Evolutionary conservation across 2,113 vertebrate genomes (phyloP).

Genomic region (Panurus biarmicus): DNA sequence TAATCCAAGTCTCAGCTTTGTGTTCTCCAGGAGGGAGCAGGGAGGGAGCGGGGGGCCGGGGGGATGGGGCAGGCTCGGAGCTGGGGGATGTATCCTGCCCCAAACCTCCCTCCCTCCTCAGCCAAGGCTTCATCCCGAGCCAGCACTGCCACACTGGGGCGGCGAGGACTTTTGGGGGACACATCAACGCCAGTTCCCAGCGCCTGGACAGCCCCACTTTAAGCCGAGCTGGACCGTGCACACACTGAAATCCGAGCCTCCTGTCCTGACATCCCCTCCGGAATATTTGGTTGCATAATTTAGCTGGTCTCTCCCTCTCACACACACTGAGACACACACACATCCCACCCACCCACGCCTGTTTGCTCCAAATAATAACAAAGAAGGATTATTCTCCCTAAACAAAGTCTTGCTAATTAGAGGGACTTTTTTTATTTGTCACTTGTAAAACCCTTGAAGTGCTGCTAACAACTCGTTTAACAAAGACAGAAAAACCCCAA

Average conservation of each 20-base stretch:
- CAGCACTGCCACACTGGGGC: background rate
- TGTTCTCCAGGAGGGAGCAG: conserved; percentile 39
- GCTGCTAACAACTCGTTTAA: background rate
- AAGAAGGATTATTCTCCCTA: background rate
- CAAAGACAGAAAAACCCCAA: background rate
- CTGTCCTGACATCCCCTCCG: background rate
- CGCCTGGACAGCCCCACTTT: fast-evolving
- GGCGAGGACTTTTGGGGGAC: background rate
- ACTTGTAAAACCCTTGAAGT: background rate
- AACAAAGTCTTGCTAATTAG: conserved; percentile 20
- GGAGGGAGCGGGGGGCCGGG: background rate
- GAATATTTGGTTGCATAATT: background rate
- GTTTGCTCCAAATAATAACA: background rate
- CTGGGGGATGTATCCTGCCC: background rate
- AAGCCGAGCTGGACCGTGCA: background rate
- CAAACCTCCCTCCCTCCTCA: background rate
- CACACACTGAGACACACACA: background rate
- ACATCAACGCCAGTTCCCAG: background rate
- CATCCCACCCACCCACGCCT: background rate
- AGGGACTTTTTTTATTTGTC: background rate
- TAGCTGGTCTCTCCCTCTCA: background rate
- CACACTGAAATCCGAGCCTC: fast-evolving
- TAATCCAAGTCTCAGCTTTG: conserved; percentile 76
- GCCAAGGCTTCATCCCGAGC: fast-evolving
- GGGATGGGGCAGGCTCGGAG: background rate